Evolutionary conservation across 2,797 vertebrate genomes (phyloP).

Genomic region (Enteromius argenteus): DNA sequence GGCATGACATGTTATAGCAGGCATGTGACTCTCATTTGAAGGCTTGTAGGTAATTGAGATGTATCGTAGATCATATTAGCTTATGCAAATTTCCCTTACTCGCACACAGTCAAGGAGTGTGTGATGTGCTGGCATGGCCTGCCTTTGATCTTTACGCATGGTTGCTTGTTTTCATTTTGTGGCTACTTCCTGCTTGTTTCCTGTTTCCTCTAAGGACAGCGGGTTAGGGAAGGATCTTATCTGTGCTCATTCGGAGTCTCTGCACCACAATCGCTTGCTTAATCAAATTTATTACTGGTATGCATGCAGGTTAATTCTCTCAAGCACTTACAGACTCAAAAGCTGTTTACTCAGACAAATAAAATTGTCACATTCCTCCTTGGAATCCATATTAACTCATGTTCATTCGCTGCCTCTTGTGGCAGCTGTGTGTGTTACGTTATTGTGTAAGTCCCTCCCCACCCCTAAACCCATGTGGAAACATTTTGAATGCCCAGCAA

Average conservation of each 20-base stretch:
- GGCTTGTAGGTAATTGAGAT: neutral
- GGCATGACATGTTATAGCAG: neutral
- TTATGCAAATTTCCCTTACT: conserved; percentile 2
- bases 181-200: conserved; percentile 50
- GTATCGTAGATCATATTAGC: neutral
- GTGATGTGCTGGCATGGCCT: neutral
- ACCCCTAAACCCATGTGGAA: conserved; percentile 43
- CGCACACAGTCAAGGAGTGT: too few species aligned
- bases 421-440: conserved; percentile 24
- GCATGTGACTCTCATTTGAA: neutral
- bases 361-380: neutral
- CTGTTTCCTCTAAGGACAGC: conserved; percentile 46
- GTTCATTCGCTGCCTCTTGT: conserved; percentile 38
- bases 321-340: neutral
- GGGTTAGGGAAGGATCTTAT: neutral
- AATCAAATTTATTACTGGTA: neutral
- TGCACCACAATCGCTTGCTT: neutral
- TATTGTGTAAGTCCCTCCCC: conserved; percentile 52
- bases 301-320: neutral
- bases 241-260: conserved; percentile 14
- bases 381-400: neutral
- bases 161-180: conserved; percentile 19
- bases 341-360: neutral
- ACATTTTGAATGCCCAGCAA: conserved; percentile 24
- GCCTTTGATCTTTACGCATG: neutral